phyloP scores from a whole-genome alignment of 2,113 vertebrate species.

The Sclerurus mexicanus region DNA sequence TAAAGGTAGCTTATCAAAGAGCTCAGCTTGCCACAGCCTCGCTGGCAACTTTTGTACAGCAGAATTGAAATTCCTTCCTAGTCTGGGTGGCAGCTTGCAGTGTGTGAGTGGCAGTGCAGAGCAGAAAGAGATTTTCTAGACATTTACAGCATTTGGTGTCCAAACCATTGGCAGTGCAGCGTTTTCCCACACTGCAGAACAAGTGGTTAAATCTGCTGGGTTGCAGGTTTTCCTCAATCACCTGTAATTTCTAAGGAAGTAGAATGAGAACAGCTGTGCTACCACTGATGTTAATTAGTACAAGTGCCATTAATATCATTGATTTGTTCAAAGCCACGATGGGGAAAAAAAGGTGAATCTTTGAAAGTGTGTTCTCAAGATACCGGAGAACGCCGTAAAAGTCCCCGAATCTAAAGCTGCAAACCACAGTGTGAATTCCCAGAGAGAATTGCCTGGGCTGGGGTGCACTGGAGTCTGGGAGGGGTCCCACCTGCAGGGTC shows the following conservation, averaged over 20 bases:
- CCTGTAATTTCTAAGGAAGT: background rate
- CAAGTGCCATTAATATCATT: background rate
- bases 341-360: background rate
- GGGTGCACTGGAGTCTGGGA: background rate
- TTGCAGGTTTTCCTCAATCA: background rate
- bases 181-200: background rate
- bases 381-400: background rate
- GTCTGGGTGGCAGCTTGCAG: background rate
- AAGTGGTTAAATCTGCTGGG: background rate
- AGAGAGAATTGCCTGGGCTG: fast-evolving
- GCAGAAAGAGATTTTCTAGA: background rate
- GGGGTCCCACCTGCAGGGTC: background rate
- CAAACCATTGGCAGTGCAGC: background rate
- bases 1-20: background rate
- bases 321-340: background rate
- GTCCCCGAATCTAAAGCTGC: background rate
- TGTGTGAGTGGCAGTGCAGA: background rate
- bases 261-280: background rate
- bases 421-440: fast-evolving
- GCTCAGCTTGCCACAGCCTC: background rate
- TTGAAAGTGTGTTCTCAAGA: background rate
- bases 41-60: background rate
- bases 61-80: background rate
- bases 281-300: background rate
- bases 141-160: background rate